Base-by-base conservation (phyloP, 53 echinoderm and acorn worm genomes). In the Luidia sarsii region DNA sequence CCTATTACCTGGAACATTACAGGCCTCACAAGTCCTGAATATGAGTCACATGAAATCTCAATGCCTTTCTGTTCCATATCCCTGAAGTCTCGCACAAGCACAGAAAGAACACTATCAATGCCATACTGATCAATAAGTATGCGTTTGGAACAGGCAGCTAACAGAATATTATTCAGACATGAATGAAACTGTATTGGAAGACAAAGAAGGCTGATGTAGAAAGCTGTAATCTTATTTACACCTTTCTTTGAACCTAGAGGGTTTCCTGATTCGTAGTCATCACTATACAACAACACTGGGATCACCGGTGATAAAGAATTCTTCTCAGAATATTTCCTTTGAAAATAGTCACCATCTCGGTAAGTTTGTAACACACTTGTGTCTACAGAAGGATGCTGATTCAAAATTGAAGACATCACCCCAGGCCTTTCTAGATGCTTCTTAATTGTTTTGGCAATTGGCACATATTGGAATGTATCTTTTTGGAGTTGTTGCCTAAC, bases 201-300 rank as follows among this genome's bases (percentile, higher is more conserved):
- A 32, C 65, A 50, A 18, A 54, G 23, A 7, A 41, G 14, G 35
- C 24, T 48, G 0, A 82, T 54, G 50, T 85, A 85, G 50, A 85
- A 85, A 1, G 36, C 85, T 65, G 33, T 27, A 30, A 85, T n/a
- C 64, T 85, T 74, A 31, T 64, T 64, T 48, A 22, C 53, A 36
- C 75, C 75, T 20, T 66, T 75, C 38, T 45, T 85, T 6, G 85
- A 65, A 9, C 85, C 75, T 0, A 85, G 39, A 25, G 85, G 85
- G 50, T 85, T 75, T 16, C 66, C 85, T 2, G 55, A n/a, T 52
- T 75, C 75, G 51, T 50, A 75, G 39, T 85, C 85, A 75, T 85
- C 75, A 65, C 54, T 65, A 52, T 85, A 85, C 13, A 85, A 38
- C 30, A 81, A 67, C 33, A 80, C 19, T 19, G 79, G 81, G n/a